phyloP scores from a whole-genome alignment of 2,888 invertebrate species.

The Agrochola litura region DNA sequence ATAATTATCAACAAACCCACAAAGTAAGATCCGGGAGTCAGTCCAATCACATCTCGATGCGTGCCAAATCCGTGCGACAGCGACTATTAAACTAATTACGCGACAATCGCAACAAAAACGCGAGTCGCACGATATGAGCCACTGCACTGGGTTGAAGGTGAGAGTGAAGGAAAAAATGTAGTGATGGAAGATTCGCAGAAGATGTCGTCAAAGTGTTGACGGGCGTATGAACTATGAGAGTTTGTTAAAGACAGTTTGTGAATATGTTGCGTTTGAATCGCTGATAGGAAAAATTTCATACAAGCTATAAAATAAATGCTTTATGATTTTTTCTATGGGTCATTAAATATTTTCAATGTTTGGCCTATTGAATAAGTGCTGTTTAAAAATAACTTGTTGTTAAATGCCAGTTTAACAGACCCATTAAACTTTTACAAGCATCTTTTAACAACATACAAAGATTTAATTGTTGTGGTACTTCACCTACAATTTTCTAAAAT shows the following conservation, averaged over 20 bases:
- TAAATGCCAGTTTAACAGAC: neutral
- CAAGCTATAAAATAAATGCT: neutral
- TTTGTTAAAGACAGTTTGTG: neutral
- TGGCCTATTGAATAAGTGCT: neutral
- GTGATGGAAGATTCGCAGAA: constrained; percentile 57
- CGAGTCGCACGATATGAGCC: constrained; percentile 74
- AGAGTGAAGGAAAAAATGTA: constrained; percentile 70
- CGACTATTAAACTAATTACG: constrained; percentile 80
- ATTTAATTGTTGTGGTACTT: neutral
- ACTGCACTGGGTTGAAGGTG: constrained; percentile 74
- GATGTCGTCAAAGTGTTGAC: constrained; percentile 53
- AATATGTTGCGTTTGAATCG: neutral
- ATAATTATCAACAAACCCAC: constrained; percentile 20
- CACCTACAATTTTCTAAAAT: neutral
- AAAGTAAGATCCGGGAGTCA: constrained; percentile 74
- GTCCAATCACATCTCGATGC: constrained; percentile 66
- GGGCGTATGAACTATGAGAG: neutral
- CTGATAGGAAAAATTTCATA: neutral
- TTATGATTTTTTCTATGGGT: neutral
- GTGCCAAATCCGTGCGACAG: constrained; percentile 62
- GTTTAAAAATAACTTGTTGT: neutral
- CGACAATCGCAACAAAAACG: constrained; percentile 73
- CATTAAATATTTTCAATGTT: neutral
- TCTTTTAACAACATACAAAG: neutral
- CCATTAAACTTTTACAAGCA: neutral